These are phyloP conservation scores for Ceramica pisi DNA, from an alignment of 2,888 invertebrate species.

Conservation along the genomic window DNA sequence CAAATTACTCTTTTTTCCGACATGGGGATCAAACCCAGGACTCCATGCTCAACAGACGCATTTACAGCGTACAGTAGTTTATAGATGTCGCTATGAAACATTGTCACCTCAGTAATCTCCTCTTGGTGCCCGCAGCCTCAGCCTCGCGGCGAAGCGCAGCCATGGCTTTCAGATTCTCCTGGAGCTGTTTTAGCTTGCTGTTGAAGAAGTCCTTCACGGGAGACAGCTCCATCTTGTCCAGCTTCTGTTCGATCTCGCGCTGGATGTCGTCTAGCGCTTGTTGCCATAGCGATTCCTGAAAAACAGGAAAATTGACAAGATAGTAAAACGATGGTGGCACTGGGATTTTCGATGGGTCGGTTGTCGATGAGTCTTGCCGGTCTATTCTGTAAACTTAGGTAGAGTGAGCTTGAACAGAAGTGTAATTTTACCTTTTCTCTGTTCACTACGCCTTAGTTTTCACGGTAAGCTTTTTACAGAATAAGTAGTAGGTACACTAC, in stretches of 20 bases:
- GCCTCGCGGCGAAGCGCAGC: constrained; percentile 91
- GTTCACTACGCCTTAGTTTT: too few relatives aligned
- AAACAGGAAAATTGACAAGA: background rate
- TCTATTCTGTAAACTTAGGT: too few relatives aligned
- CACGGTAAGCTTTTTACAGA: too few relatives aligned
- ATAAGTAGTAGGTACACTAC: too few relatives aligned
- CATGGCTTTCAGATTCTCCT: constrained; percentile 92
- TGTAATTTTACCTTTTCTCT: too few relatives aligned
- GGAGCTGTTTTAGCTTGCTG: constrained; percentile 90
- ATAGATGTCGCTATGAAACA: background rate
- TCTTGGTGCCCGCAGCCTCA: constrained; percentile 94
- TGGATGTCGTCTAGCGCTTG: constrained; percentile 93
- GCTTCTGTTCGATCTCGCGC: constrained; percentile 92
- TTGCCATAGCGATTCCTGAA: constrained; percentile 92
- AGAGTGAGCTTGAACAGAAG: too few relatives aligned
- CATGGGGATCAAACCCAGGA: too few relatives aligned
- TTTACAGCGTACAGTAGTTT: too few relatives aligned
- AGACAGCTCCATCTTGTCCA: constrained; percentile 92
- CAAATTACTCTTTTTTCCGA: too few relatives aligned
- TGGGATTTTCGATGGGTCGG: background rate
- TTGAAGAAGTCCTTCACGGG: constrained; percentile 92
- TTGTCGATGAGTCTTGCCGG: background rate
- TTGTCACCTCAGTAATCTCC: constrained; percentile 91
- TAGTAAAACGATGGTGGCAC: background rate
- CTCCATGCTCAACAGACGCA: too few relatives aligned